phyloP scores from a whole-genome alignment of 2,797 vertebrate species.

The Jordanella pulchra region DNA sequence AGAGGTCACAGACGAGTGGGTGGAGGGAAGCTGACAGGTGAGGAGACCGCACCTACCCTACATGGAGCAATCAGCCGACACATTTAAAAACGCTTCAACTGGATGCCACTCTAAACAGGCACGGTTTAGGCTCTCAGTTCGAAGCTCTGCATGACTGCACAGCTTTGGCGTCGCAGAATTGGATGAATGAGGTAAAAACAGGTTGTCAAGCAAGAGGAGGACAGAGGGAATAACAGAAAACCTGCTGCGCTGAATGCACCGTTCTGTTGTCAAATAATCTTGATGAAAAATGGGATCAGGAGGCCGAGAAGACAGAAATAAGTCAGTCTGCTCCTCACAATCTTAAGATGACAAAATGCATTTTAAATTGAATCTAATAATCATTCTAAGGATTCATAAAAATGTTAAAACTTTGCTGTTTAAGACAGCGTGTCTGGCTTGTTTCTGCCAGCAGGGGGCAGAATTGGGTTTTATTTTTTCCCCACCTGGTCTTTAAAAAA shows the following conservation, averaged over 20 bases:
- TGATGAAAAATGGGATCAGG: background rate
- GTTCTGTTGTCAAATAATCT: background rate
- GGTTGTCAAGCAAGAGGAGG: background rate
- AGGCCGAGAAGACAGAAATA: background rate
- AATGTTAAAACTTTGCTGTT: too few relatives aligned
- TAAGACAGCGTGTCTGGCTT: background rate
- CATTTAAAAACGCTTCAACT: background rate
- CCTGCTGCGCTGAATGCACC: background rate
- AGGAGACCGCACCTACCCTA: background rate
- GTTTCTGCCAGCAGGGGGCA: slow-evolving; percentile 63
- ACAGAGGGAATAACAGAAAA: background rate
- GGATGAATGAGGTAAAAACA: background rate
- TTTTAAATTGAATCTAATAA: background rate
- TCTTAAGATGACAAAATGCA: too few relatives aligned
- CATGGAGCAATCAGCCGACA: background rate
- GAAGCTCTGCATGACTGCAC: background rate
- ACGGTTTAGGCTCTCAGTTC: background rate
- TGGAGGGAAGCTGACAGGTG: background rate
- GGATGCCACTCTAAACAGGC: background rate
- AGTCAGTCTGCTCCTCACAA: background rate
- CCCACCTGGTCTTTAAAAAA: slow-evolving; percentile 5
- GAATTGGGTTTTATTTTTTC: slow-evolving; percentile 36
- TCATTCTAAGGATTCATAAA: too few relatives aligned
- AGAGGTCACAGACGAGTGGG: slow-evolving; percentile 58
- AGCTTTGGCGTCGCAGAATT: background rate